These are phyloP conservation scores for Acromyrmex echinatior DNA, from an alignment of 1,140 invertebrate genomes.

Conservation along the genomic window DNA sequence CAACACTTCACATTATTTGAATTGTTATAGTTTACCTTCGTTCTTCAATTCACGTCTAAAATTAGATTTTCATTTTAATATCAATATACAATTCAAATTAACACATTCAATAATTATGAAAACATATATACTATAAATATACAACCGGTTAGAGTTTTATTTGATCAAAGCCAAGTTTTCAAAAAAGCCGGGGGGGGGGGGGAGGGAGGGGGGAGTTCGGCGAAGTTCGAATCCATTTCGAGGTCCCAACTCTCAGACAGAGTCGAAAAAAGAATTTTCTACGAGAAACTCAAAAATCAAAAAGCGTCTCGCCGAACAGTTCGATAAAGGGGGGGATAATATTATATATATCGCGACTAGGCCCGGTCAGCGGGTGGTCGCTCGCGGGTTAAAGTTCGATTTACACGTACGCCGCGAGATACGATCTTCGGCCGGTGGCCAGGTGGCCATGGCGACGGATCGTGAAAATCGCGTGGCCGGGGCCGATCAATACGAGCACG, in stretches of 20 bases:
- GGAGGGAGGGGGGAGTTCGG: too few species aligned
- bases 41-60: neutral
- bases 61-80: neutral
- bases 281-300: neutral
- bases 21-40: neutral
- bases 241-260: too few species aligned
- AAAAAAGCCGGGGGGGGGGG: too few species aligned
- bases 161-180: too few species aligned
- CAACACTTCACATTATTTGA: neutral
- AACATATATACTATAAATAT: neutral
- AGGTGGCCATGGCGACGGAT: slow-evolving; percentile 87
- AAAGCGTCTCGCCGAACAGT: neutral
- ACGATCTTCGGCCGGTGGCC: slow-evolving; percentile 84
- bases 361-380: neutral
- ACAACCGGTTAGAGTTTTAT: neutral
- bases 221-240: neutral
- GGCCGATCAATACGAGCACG: slow-evolving; percentile 85
- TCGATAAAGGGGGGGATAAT: neutral
- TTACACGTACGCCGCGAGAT: slow-evolving; percentile 77
- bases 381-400: slow-evolving; percentile 73
- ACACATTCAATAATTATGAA: neutral
- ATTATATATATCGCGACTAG: neutral
- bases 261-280: neutral
- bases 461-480: slow-evolving; percentile 86
- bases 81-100: neutral